phyloP scores from a whole-genome alignment of 2,113 vertebrate genomes.

The Protomyctophum bolini region DNA sequence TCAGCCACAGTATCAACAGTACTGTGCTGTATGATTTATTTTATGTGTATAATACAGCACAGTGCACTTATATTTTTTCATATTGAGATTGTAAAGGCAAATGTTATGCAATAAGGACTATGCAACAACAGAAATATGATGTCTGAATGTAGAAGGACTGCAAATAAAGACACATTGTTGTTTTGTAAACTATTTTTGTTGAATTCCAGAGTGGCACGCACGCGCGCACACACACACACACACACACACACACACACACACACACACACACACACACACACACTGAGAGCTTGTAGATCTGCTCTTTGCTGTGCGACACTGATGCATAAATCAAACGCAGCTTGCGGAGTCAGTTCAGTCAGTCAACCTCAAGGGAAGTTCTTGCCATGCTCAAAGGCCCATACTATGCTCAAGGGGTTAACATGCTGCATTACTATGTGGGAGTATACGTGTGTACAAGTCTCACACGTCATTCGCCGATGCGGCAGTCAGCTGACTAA shows the following conservation, averaged over 20 bases:
- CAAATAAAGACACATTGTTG: slow-evolving; percentile 62
- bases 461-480: too few species aligned
- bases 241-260: background rate
- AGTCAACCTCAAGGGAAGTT: too few species aligned
- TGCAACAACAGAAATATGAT: slow-evolving; percentile 40
- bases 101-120: slow-evolving; percentile 40
- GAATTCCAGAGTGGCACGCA: background rate
- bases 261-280: background rate
- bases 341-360: too few species aligned
- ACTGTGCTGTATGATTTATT: background rate
- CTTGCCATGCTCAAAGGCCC: too few species aligned
- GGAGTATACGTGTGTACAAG: too few species aligned
- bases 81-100: slow-evolving; percentile 52
- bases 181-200: background rate
- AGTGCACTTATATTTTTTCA: slow-evolving; percentile 14
- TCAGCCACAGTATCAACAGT: too few species aligned
- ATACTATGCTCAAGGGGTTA: too few species aligned
- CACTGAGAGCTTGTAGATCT: background rate
- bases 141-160: slow-evolving; percentile 72
- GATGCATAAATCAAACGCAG: too few species aligned
- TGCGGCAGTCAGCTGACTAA: too few species aligned
- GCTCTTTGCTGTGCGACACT: too few species aligned
- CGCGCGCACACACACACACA: too few species aligned
- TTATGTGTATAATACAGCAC: background rate
- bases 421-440: too few species aligned